Conservation (phyloP, 2,797 vertebrate genomes). For the Acanthurus leucopareius region DNA sequence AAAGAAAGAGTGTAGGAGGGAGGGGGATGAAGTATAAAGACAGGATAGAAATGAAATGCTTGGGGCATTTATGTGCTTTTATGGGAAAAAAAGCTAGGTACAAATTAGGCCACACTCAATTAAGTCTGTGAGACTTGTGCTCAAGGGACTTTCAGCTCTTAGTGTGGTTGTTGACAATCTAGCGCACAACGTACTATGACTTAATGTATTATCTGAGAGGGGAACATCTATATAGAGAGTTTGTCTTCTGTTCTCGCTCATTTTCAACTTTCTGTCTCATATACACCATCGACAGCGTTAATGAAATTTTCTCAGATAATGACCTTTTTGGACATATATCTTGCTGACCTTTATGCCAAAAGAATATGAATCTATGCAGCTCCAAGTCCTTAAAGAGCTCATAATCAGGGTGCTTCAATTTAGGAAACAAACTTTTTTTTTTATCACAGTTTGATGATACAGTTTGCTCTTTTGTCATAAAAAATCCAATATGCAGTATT, state of each 20-base stretch:
- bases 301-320: not conserved
- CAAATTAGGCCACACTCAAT: slow-evolving; percentile 85
- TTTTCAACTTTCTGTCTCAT: slow-evolving; percentile 4
- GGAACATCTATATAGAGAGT: slow-evolving; percentile 25
- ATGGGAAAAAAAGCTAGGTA: slow-evolving; percentile 76
- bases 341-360: not conserved
- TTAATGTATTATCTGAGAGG: slow-evolving; percentile 61
- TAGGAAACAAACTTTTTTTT: slow-evolving; percentile 7
- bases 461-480: not conserved
- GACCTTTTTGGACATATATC: not conserved
- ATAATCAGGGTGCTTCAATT: not conserved
- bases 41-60: slow-evolving; percentile 75
- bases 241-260: not conserved
- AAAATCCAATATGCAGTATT: slow-evolving; percentile 9
- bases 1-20: slow-evolving; percentile 59
- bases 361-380: slow-evolving; percentile 15
- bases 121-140: slow-evolving; percentile 78
- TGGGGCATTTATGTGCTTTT: slow-evolving; percentile 82
- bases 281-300: not conserved
- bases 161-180: slow-evolving; percentile 75
- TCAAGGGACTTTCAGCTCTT: slow-evolving; percentile 82
- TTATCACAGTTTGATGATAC: not conserved
- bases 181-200: slow-evolving; percentile 58
- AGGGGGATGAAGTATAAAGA: slow-evolving; percentile 72
- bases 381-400: slow-evolving; percentile 1